A percentile compares a stretch with the other conserved stretches of the same genome.
These are phyloP conservation scores for Drosophila paracracens DNA, from an alignment of 2,888 invertebrate genomes.

Conservation along the genomic window DNA sequence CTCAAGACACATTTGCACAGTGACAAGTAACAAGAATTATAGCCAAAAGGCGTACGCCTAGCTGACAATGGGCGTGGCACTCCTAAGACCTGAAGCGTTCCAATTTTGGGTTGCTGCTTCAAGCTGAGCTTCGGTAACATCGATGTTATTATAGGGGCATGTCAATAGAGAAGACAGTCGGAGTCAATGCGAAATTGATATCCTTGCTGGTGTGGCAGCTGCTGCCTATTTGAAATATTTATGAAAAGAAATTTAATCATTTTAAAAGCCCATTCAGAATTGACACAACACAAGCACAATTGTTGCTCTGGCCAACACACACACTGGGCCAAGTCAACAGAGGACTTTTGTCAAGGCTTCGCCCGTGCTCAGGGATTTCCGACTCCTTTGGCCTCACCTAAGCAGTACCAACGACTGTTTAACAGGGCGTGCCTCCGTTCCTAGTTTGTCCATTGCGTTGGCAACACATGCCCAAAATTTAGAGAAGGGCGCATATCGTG, in stretches of 20 bases:
- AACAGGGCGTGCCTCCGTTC: neutral
- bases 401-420: neutral
- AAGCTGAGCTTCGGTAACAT: conserved; percentile 22
- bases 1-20: conserved; percentile 50
- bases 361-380: conserved; percentile 7
- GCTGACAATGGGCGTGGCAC: conserved; percentile 23
- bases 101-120: conserved; percentile 21
- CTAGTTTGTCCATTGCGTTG: neutral
- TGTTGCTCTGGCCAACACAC: conserved; percentile 40
- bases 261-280: conserved; percentile 71
- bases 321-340: conserved; percentile 10
- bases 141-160: conserved; percentile 40
- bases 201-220: conserved; percentile 23
- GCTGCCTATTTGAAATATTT: conserved; percentile 43
- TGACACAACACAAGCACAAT: conserved; percentile 63
- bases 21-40: conserved; percentile 66
- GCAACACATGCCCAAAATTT: conserved; percentile 7
- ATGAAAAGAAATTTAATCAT: conserved; percentile 75
- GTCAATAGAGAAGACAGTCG: conserved; percentile 40
- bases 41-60: conserved; percentile 46
- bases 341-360: neutral
- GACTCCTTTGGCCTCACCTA: neutral
- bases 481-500: neutral
- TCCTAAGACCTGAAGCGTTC: conserved; percentile 19
- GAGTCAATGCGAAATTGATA: conserved; percentile 53